Conservation (phyloP, 2,888 invertebrate genomes). For the Tipula lateralis region DNA sequence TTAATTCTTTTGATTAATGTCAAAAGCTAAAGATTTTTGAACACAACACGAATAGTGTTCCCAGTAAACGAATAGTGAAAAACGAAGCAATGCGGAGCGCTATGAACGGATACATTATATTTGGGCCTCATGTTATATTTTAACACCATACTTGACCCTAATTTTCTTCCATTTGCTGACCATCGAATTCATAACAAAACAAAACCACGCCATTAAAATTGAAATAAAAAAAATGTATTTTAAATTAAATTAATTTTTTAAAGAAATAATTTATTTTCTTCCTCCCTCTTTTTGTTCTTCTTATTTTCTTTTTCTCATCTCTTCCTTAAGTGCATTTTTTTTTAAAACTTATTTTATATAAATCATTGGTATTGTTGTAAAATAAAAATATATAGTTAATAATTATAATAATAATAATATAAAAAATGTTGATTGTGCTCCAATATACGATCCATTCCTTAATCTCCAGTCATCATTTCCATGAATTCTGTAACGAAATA, state of each 20-base stretch:
- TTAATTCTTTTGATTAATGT: no score
- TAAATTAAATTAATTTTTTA: not conserved
- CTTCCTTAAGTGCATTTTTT: not conserved
- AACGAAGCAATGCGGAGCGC: no score
- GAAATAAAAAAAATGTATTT: not conserved
- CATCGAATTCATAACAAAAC: not conserved
- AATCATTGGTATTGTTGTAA: not conserved
- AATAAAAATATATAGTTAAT: not conserved
- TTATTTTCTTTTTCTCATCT: not conserved
- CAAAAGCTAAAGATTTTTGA: no score
- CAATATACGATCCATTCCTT: slow-evolving; percentile 39
- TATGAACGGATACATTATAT: no score
- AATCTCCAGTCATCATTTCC: slow-evolving; percentile 77
- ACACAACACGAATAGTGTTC: no score
- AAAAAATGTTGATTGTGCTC: not conserved
- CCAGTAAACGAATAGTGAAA: no score
- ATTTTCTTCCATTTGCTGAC: not conserved
- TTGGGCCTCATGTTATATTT: no score
- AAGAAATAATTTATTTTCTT: not conserved
- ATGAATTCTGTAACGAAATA: slow-evolving; percentile 63
- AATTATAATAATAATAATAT: not conserved
- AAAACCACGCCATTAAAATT: not conserved
- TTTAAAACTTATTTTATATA: not conserved
- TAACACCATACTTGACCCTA: no score
- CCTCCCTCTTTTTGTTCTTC: not conserved